Evolutionary conservation across 2,113 vertebrate genomes (phyloP), one percentile per base, ranked within the genome.

Genomic region (Ovibos moschatus): DNA sequence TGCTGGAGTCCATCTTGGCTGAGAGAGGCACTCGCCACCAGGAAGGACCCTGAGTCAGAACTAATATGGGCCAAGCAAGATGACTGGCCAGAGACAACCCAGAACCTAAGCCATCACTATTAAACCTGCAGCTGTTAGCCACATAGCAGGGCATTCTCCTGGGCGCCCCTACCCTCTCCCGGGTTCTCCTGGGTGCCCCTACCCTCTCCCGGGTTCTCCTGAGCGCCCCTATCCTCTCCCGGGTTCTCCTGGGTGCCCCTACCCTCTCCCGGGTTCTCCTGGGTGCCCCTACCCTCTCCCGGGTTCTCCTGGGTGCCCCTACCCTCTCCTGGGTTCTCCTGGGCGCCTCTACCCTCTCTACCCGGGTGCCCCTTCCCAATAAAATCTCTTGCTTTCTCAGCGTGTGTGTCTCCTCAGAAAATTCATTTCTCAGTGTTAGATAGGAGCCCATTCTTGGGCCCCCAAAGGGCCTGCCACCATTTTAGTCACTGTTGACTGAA

Each of bases 121-220:
- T 1, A 51, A 51, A 4, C 16, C 17, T 19, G 28, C 8, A 5
- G 3, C 47, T 21, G 17, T 0, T 30, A 51, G 10, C 47, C 45
- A 33, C 0, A 0, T 2, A 11, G 47, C 47, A 7, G 47, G 17
- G 47, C 47, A 4, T 12, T 50, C 78, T 33, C 15, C 76, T 19
- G 45, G 27, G 4, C 4, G 7, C 45, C 45, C 45, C 40, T 25
- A 1, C 36, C 2, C 71, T 74, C 67, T 40, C 67, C 55, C 21
- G 1, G 55, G 74, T 8, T 45, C 74, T 28, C 13, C 74, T 28
- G 40, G 25, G 23, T 13, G 1, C 43, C 43, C 6, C 40, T 14
- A 1, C 36, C 2, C 71, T 74, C 67, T 40, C 67, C 55, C 21
- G 8, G 55, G 74, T 8, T 45, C 74, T 28, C 13, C 74, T 28